Base-by-base conservation (phyloP, 1,140 invertebrate species). In the Drosophila pachea region DNA sequence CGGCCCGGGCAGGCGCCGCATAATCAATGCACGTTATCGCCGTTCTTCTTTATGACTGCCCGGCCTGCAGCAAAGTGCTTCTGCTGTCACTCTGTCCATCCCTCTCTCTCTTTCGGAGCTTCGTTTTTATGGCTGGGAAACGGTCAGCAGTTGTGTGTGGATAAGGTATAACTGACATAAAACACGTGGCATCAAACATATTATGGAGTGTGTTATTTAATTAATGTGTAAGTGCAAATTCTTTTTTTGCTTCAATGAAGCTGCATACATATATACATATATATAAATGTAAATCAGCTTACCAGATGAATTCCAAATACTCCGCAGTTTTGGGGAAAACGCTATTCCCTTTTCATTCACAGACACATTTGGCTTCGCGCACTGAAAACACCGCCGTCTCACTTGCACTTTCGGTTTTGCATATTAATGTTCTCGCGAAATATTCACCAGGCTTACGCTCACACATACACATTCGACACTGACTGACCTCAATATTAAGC, bases 21-120 rank as follows among this genome's bases (percentile, higher is more conserved):
- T 54, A 59, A 65, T 70, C 62, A 66, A 70, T 70, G 54, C 33
- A 45, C 52, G 43, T 60, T 70, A 70, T 66, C 68, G 47, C 43
- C 16, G 12, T 1, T 33, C 45, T 62, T 62, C 65, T 69, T 58
- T 22, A 22, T 22, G 22, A 22, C 56, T 64, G 52, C 12, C 60
- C 35, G 42, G n/a, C 33, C 42, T 58, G 16, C 16, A 61, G 45
- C 32, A 31, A 31, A 40, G 33, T 49, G 16, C n/a, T 54, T 22
- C 22, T 22, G 22, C 22, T 22, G 22, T 22, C 22, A 22, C 22
- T 47, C 32, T 29, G 6, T 54, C 38, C 12, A 22, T 36, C 50
- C 11, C 14, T 22, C 33, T 52, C 3, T 22, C 33, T 53, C 50
- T 38, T 8, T 9, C 33, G 22, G 16, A 64, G 61, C 55, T 42